A percentile compares a stretch with the other conserved stretches of the same genome.
Evolutionary conservation across 2,113 vertebrate genomes (phyloP).

Genomic region (Crypturellus undulatus): DNA sequence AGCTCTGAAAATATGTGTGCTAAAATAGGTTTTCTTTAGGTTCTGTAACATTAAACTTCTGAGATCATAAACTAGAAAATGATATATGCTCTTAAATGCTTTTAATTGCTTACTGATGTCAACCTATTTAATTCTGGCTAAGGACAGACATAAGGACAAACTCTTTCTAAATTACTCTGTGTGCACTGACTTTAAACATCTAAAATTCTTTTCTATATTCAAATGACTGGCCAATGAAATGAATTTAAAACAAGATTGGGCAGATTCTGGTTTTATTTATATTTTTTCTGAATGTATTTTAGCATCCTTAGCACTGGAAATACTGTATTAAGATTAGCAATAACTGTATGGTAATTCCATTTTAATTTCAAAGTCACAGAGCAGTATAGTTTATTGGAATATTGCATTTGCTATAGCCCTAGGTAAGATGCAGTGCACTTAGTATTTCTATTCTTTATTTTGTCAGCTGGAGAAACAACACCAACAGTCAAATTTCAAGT

Average conservation of each 20-base stretch:
- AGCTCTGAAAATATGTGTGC: neutral
- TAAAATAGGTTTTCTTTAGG: neutral
- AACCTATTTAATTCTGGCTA: neutral
- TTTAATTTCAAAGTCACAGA: neutral
- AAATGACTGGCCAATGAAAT: neutral
- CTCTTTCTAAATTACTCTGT: neutral
- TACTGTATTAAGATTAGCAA: neutral
- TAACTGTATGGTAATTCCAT: neutral
- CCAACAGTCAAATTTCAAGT: neutral
- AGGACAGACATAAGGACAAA: neutral
- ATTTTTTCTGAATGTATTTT: neutral
- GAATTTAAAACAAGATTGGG: neutral
- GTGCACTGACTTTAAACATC: neutral
- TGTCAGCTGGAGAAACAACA: neutral
- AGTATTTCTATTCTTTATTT: neutral
- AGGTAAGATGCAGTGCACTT: neutral
- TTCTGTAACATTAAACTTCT: neutral
- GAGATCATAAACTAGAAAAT: neutral
- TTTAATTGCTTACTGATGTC: neutral
- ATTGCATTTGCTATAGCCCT: neutral
- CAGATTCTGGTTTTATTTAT: neutral
- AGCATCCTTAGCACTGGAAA: neutral
- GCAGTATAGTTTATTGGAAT: neutral
- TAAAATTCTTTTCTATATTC: neutral
- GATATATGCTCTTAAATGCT: neutral